phyloP scores from a whole-genome alignment of 2,797 vertebrate genomes.

The Oryzias sinensis region DNA sequence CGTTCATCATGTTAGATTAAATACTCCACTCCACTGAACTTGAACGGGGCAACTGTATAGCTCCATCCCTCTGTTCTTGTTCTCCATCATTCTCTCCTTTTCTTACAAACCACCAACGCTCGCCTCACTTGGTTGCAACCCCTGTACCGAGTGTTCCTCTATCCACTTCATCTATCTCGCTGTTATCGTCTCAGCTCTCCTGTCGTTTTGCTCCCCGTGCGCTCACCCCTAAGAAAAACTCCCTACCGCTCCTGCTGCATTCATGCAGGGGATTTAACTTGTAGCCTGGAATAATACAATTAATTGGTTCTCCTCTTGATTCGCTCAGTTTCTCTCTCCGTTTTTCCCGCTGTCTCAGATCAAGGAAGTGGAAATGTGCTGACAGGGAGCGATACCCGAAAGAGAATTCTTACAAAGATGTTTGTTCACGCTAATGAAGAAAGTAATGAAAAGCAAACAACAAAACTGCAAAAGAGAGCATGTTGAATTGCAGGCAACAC shows the following conservation, averaged over 20 bases:
- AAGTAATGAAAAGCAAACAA: constrained; percentile 82
- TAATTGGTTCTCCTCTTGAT: constrained; percentile 64
- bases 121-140: constrained; percentile 37
- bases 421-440: constrained; percentile 77
- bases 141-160: constrained; percentile 14
- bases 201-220: constrained; percentile 34
- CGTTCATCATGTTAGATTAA: constrained; percentile 84
- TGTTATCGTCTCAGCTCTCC: constrained; percentile 26
- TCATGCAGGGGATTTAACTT: constrained; percentile 67
- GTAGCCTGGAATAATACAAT: constrained; percentile 79
- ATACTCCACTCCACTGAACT: constrained; percentile 79
- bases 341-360: constrained; percentile 62
- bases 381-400: constrained; percentile 71
- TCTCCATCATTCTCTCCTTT: constrained; percentile 59
- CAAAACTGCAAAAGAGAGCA: constrained; percentile 56
- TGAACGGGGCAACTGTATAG: constrained; percentile 62
- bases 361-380: constrained; percentile 74
- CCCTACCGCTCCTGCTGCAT: constrained; percentile 33
- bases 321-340: constrained; percentile 33
- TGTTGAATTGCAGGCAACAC: constrained; percentile 48
- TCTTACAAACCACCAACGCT: constrained; percentile 39
- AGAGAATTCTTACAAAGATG: constrained; percentile 77
- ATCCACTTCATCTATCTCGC: constrained; percentile 34
- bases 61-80: constrained; percentile 44
- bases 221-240: constrained; percentile 19